phyloP scores from a whole-genome alignment of 2,113 vertebrate genomes.

The Xiphorhynchus elegans region DNA sequence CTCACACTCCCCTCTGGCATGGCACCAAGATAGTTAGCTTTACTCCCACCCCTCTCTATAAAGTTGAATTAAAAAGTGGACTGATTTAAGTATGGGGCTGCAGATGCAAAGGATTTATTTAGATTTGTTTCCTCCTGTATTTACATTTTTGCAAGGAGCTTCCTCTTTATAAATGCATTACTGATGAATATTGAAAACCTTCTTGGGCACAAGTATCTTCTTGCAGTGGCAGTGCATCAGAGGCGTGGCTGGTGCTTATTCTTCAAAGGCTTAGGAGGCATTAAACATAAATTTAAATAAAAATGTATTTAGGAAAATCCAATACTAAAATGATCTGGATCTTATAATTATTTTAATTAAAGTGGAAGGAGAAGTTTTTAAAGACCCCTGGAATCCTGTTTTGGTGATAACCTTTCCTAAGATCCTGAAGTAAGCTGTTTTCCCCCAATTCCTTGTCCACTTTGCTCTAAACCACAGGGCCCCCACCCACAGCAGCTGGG shows the following conservation, averaged over 20 bases:
- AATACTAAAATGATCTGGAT: conserved; percentile 15
- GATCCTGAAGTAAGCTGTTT: background rate
- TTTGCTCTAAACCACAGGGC: background rate
- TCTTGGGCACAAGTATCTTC: conserved; percentile 49
- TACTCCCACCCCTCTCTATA: background rate
- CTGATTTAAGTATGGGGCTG: background rate
- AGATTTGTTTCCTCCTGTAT: conserved; percentile 29
- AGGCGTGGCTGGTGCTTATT: background rate
- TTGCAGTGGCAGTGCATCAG: conserved; percentile 24
- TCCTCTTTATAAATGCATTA: background rate
- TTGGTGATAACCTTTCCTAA: background rate
- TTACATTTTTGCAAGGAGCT: conserved; percentile 33
- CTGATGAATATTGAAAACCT: conserved; percentile 53
- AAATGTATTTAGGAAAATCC: conserved; percentile 41
- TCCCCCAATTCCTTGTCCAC: background rate
- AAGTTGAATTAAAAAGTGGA: background rate
- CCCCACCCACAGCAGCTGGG: background rate
- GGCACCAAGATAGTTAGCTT: background rate
- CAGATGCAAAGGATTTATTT: conserved; percentile 5
- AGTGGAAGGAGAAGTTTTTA: background rate
- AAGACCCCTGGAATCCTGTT: background rate
- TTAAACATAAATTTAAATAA: conserved; percentile 19
- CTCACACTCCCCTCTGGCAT: background rate
- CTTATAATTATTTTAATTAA: conserved; percentile 21
- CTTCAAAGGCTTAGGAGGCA: conserved; percentile 14